Conservation (phyloP, 1,140 invertebrate genomes). For the Adelges cooleyi region DNA sequence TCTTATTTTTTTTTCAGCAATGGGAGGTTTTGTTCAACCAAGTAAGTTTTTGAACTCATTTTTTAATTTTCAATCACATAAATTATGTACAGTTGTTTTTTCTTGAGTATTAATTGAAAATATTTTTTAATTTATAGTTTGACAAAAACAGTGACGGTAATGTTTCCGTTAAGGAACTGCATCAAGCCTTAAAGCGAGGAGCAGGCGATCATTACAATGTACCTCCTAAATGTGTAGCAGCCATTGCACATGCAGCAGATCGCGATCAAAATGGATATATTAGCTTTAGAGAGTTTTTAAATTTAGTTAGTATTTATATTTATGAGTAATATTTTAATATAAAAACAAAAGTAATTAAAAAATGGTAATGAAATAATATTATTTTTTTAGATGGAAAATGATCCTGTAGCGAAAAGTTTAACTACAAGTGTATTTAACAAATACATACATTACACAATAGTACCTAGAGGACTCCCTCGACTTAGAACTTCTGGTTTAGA, state of each 20-base stretch:
- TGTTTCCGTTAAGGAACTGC: slow-evolving; percentile 58
- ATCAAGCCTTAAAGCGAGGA: slow-evolving; percentile 50
- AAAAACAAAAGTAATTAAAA: no score
- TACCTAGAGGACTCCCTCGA: slow-evolving; percentile 24
- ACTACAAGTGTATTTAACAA: slow-evolving; percentile 44
- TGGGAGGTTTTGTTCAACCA: slow-evolving; percentile 31
- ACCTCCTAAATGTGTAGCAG: slow-evolving; percentile 54
- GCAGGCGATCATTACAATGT: slow-evolving; percentile 51
- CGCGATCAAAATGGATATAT: slow-evolving; percentile 57
- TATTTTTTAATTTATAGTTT: slow-evolving; percentile 43
- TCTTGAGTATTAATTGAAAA: background rate
- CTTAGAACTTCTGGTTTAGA: slow-evolving; percentile 32
- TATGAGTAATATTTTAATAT: no score
- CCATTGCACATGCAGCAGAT: slow-evolving; percentile 59
- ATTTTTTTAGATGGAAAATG: slow-evolving; percentile 38
- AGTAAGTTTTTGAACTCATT: no score
- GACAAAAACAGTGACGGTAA: slow-evolving; percentile 60
- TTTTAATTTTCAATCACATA: no score
- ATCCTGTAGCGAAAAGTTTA: slow-evolving; percentile 46
- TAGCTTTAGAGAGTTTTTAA: slow-evolving; percentile 65
- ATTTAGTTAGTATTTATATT: slow-evolving; percentile 49
- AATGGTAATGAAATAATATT: background rate
- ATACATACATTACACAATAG: slow-evolving; percentile 32
- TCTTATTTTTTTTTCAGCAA: slow-evolving; percentile 31
- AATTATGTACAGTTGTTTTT: background rate